These are phyloP conservation scores for Phataginus tricuspis DNA, from an alignment of 2,797 vertebrate species.

Conservation along the genomic window DNA sequence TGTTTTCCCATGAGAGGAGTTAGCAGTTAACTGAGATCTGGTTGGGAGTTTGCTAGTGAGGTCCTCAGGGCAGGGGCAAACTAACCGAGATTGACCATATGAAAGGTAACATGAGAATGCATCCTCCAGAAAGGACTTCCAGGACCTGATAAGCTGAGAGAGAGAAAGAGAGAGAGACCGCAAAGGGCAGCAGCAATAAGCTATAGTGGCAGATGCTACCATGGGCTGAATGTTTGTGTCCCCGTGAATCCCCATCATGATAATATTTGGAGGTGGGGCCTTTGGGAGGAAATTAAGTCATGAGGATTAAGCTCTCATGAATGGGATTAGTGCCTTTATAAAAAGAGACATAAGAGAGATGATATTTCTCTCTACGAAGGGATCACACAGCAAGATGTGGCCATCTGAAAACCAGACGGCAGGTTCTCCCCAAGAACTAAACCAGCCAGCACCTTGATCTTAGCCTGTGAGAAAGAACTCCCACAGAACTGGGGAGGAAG, in stretches of 20 bases:
- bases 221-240: neutral
- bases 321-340: neutral
- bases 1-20: neutral
- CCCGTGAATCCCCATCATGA: neutral
- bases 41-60: neutral
- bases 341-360: neutral
- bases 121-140: neutral
- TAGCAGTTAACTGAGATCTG: neutral
- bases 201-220: neutral
- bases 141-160: neutral
- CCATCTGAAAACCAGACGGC: neutral
- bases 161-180: neutral
- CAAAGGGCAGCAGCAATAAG: neutral
- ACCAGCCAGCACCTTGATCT: neutral
- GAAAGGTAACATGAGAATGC: neutral
- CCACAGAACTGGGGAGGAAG: neutral
- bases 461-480: no score
- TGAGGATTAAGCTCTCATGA: neutral
- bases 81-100: neutral
- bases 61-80: neutral
- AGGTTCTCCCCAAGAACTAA: neutral
- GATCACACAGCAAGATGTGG: neutral
- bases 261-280: neutral
- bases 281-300: neutral
- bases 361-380: neutral